Evolutionary conservation across 1,140 invertebrate species (phyloP).

Genomic region (Ceratina calcarata): DNA sequence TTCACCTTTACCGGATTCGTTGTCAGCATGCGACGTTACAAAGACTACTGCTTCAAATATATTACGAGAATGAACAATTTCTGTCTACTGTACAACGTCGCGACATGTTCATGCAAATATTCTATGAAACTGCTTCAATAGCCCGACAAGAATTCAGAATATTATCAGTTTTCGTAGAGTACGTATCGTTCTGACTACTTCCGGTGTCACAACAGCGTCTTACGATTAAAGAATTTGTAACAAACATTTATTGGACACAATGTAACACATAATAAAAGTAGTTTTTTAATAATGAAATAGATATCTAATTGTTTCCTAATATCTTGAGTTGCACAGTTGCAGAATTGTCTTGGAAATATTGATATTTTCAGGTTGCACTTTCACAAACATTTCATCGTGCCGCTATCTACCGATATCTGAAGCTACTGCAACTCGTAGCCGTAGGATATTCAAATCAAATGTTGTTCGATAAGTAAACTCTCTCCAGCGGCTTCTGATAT

Average conservation of each 20-base stretch:
- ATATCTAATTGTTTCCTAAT: conserved; percentile 8
- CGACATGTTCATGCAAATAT: background rate
- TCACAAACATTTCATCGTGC: background rate
- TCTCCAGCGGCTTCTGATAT: too few species aligned
- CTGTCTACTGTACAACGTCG: too few species aligned
- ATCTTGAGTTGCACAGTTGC: conserved; percentile 32
- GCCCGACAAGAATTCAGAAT: background rate
- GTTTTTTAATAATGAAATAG: background rate
- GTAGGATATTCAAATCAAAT: too few species aligned
- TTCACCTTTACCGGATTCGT: conserved; percentile 41
- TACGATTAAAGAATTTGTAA: background rate
- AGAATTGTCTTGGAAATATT: conserved; percentile 62
- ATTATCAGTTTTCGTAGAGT: conserved; percentile 48
- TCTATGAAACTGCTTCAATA: background rate
- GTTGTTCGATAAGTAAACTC: too few species aligned
- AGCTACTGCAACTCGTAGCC: too few species aligned
- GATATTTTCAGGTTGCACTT: conserved; percentile 52
- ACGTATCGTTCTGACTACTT: conserved; percentile 51
- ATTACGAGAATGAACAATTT: background rate
- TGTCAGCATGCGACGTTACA: background rate
- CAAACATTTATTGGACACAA: background rate
- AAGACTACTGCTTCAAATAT: background rate
- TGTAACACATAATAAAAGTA: background rate
- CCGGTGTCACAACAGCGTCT: conserved; percentile 46
- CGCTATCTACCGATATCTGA: conserved; percentile 30